A percentile compares a stretch with the other conserved stretches of the same genome.
phyloP scores from a whole-genome alignment of 2,113 vertebrate genomes.

The Peromyscus maniculatus region DNA sequence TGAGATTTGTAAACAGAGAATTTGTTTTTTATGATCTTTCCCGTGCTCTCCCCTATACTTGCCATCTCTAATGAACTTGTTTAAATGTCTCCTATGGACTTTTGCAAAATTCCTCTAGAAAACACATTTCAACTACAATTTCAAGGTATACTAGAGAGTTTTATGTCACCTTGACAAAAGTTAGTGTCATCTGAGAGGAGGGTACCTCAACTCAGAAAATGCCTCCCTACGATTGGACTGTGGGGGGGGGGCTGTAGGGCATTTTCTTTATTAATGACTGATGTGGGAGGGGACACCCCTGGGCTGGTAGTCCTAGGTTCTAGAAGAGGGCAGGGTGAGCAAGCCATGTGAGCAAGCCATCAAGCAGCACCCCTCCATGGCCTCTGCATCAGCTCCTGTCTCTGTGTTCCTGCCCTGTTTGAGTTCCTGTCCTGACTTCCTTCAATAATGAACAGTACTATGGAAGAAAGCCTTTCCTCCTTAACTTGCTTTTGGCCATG shows the following conservation, averaged over 20 bases:
- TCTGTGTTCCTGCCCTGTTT: not conserved
- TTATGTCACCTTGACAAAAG: not conserved
- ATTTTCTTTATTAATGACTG: not conserved
- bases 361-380: not conserved
- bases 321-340: not conserved
- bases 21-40: not conserved
- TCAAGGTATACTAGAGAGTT: not conserved
- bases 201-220: not conserved
- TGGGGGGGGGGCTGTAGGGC: not conserved
- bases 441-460: not conserved
- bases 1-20: conserved; percentile 13
- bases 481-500: not conserved
- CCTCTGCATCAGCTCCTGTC: not conserved
- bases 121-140: not conserved
- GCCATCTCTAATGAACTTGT: not conserved
- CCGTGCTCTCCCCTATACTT: not conserved
- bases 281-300: not conserved
- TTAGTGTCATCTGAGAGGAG: not conserved
- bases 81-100: not conserved
- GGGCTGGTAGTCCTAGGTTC: not conserved
- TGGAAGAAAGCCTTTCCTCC: not conserved
- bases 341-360: not conserved
- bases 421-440: not conserved
- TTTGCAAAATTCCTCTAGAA: not conserved
- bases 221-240: not conserved